A percentile compares a stretch with the other conserved stretches of the same genome.
Evolutionary conservation across 1,140 invertebrate species (phyloP).

Genomic region (Trichonephila clavata): DNA sequence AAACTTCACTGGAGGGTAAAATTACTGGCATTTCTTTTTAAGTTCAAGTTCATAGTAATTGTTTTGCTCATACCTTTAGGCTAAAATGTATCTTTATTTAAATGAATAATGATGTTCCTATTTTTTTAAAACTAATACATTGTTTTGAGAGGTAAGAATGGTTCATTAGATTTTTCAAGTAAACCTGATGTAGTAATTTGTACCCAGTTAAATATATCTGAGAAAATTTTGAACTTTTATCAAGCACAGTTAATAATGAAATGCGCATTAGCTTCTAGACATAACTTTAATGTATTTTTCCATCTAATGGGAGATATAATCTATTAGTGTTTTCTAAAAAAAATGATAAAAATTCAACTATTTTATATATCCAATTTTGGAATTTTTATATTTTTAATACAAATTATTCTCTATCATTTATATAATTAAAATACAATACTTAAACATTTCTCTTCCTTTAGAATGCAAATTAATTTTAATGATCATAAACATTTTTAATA

Average conservation of each 20-base stretch:
- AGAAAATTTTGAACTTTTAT: not conserved
- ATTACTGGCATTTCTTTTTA: conserved; percentile 17
- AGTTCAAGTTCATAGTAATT: conserved; percentile 34
- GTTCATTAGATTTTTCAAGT: not conserved
- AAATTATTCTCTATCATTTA: no score
- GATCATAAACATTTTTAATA: no score
- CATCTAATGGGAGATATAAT: no score
- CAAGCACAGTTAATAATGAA: not conserved
- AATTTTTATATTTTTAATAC: no score
- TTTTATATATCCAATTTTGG: no score
- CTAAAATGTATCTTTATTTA: conserved; percentile 27
- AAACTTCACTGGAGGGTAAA: conserved; percentile 43
- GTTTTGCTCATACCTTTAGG: conserved; percentile 2
- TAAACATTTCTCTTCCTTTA: no score
- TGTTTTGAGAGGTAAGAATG: not conserved
- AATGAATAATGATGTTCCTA: not conserved
- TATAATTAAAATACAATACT: no score
- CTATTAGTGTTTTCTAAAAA: no score
- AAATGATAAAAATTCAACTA: no score
- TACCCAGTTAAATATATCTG: not conserved
- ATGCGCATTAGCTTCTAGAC: no score
- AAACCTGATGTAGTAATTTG: not conserved
- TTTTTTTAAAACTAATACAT: not conserved
- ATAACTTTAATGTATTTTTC: no score
- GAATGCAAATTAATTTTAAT: no score